Conservation (phyloP, 1,140 invertebrate species). For the Papilio machaon region DNA sequence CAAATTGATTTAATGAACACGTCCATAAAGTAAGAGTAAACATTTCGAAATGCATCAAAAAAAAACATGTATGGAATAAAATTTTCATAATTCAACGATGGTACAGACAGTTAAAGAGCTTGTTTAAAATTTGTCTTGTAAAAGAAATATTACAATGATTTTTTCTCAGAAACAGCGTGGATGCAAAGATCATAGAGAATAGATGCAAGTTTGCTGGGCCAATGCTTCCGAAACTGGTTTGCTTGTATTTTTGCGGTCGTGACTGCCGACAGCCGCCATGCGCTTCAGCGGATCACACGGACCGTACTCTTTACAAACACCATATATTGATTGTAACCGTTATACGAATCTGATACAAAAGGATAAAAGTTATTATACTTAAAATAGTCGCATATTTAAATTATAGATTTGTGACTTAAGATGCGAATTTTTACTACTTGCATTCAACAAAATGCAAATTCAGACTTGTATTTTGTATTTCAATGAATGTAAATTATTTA, state of each 20-base stretch:
- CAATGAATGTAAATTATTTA: too few relatives aligned
- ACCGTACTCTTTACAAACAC: slow-evolving; percentile 49
- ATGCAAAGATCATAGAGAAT: slow-evolving; percentile 56
- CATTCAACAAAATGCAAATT: too few relatives aligned
- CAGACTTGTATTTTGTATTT: too few relatives aligned
- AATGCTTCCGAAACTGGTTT: slow-evolving; percentile 68
- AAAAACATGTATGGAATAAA: too few relatives aligned
- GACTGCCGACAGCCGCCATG: slow-evolving; percentile 56
- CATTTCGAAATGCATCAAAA: neutral
- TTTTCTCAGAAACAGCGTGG: slow-evolving; percentile 40
- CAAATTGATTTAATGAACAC: slow-evolving; percentile 26
- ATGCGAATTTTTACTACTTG: neutral
- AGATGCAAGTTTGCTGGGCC: slow-evolving; percentile 45
- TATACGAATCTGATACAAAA: neutral
- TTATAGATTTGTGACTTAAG: neutral
- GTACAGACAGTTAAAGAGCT: too few relatives aligned
- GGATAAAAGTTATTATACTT: neutral
- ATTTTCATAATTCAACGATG: too few relatives aligned
- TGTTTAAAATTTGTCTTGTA: too few relatives aligned
- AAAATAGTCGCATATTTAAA: neutral
- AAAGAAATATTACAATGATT: neutral
- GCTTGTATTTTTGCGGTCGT: slow-evolving; percentile 68
- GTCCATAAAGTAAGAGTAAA: neutral
- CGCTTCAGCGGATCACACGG: slow-evolving; percentile 64
- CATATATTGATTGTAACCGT: slow-evolving; percentile 1